Percentiles rank a stretch among this genome's conserved stretches.
These are phyloP conservation scores for Scrobipalpa costella DNA, from an alignment of 2,888 invertebrate species.

Conservation along the genomic window DNA sequence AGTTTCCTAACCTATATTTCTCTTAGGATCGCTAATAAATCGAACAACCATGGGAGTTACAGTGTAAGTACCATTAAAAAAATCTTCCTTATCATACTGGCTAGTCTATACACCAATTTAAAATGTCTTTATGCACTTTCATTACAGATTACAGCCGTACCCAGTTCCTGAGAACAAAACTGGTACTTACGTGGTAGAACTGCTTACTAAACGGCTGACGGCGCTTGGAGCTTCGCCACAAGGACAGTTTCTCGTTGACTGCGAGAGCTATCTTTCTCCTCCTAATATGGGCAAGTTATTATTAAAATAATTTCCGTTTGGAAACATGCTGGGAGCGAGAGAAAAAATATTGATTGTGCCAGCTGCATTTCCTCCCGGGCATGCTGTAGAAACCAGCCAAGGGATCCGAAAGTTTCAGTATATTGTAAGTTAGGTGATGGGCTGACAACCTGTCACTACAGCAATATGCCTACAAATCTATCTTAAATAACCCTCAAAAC, in stretches of 20 bases:
- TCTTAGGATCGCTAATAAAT: neutral
- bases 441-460: no score
- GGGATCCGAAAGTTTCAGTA: no score
- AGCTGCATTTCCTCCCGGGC: no score
- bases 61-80: constrained; percentile 69
- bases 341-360: no score
- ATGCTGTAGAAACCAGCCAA: no score
- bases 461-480: no score
- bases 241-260: constrained; percentile 96
- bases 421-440: no score
- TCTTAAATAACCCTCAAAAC: no score
- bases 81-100: neutral
- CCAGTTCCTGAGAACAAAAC: constrained; percentile 93
- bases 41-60: constrained; percentile 82
- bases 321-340: no score
- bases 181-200: constrained; percentile 94
- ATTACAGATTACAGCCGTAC: constrained; percentile 88
- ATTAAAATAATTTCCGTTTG: neutral
- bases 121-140: neutral
- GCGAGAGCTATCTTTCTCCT: constrained; percentile 94
- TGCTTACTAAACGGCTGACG: constrained; percentile 90
- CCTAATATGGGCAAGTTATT: constrained; percentile 83
- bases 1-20: constrained; percentile 12
- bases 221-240: constrained; percentile 93
- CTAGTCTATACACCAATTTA: neutral